Evolutionary conservation across 2,888 invertebrate genomes (phyloP).

Genomic region (Stenodera caucasica): DNA sequence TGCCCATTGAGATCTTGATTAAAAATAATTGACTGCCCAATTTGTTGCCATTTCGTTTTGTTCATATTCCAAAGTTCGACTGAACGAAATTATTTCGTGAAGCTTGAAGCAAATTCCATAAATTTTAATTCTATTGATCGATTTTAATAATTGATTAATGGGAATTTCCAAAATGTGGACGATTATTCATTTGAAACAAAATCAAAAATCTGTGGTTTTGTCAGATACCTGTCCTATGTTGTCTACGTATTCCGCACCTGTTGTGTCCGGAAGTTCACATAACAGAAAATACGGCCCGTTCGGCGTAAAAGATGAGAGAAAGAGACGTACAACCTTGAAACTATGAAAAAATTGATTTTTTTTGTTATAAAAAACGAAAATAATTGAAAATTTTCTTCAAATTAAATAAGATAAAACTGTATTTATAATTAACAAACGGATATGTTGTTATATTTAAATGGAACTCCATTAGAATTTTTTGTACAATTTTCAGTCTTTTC

Average conservation of each 20-base stretch:
- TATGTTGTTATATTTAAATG: neutral
- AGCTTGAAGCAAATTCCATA: no score
- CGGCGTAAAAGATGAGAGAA: conserved; percentile 1
- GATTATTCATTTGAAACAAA: neutral
- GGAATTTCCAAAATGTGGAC: neutral
- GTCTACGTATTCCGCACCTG: conserved; percentile 33
- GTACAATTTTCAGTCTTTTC: neutral
- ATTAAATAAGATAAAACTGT: neutral
- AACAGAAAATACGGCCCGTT: conserved; percentile 31
- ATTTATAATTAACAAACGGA: conserved; percentile 1
- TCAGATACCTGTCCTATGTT: conserved; percentile 26
- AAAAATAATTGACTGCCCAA: conserved; percentile 1
- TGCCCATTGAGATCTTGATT: conserved; percentile 1
- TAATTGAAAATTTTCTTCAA: neutral
- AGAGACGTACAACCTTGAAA: conserved; percentile 1
- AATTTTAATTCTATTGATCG: no score
- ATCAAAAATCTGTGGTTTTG: neutral
- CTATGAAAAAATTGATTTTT: neutral
- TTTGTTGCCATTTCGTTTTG: neutral
- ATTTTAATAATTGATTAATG: no score
- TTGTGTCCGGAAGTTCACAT: conserved; percentile 37
- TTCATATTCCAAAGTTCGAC: neutral
- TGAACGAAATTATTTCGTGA: no score
- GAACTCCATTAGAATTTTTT: neutral
- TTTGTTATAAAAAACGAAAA: neutral